Conservation (phyloP, 2,888 invertebrate species). For the Volucella inflata region DNA sequence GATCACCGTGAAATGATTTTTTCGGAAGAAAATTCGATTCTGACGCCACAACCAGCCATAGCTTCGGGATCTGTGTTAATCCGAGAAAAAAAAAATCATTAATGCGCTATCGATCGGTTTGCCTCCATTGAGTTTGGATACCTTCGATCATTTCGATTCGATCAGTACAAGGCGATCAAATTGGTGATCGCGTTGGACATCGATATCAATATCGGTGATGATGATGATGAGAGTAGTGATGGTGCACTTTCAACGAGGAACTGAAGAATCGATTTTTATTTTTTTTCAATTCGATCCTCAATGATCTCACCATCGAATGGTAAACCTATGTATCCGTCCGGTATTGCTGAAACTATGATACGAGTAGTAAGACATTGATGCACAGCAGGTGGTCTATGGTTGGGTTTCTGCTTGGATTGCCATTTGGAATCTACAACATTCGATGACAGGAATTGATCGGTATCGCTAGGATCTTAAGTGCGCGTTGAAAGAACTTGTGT, state of each 20-base stretch:
- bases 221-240: constrained; percentile 17
- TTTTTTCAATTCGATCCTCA: neutral
- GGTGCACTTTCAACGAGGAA: constrained; percentile 55
- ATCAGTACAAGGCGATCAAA: constrained; percentile 47
- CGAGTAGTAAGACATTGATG: constrained; percentile 61
- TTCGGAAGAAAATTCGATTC: constrained; percentile 8
- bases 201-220: constrained; percentile 3
- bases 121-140: constrained; percentile 24
- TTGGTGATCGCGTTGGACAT: constrained; percentile 9
- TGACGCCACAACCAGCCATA: neutral
- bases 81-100: constrained; percentile 33
- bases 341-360: neutral
- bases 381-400: constrained; percentile 67
- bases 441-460: constrained; percentile 72
- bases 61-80: constrained; percentile 34
- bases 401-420: constrained; percentile 49
- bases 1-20: constrained; percentile 64
- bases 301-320: constrained; percentile 9
- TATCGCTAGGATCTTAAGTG: constrained; percentile 66
- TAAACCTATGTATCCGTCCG: neutral
- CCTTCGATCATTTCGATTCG: constrained; percentile 52
- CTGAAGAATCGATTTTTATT: constrained; percentile 52
- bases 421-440: constrained; percentile 49
- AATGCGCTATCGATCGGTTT: neutral
- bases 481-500: constrained; percentile 45